Base-by-base conservation (phyloP, 2,113 vertebrate species). In the Myocastor coypus region DNA sequence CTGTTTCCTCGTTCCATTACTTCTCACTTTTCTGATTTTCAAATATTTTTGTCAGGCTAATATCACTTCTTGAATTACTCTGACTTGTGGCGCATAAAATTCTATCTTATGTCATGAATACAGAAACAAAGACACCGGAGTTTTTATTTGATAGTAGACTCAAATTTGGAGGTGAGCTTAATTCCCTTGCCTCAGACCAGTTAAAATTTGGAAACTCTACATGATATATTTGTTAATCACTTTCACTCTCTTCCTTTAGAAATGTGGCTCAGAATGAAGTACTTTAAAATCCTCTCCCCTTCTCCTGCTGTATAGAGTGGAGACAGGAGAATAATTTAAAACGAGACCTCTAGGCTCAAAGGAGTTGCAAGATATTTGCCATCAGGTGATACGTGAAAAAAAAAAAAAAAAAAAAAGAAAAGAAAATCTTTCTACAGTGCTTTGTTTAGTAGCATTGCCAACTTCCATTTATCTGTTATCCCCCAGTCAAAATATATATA, bases 81-180 rank as follows among this genome's bases (percentile, higher is more conserved):
- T 93, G 73, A 78, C 59, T 83, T 93, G 34, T 8, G n/a, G 3
- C 34, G 34, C 73, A 40, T 87, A 22, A 12, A 30, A 83, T 50
- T 92, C 83, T 86, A 0, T 22, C n/a, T 64, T 85, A 20, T 61
- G 24, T 80, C 91, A 64, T 26, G n/a, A 69, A 92, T 50, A 22
- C 14, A 86, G 28, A 96, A 22, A 59, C 24, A 40, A 32, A 10
- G 32, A 55, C 20, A 52, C 26, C 50, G 14, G 20, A 13, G 32
- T 87, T 87, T 91, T 92, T 69, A 86, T 55, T 64, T 86, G 83
- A 42, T 91, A 80, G 86, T 75, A 77, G 71, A 71, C 34, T 84
- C 52, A 61, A 84, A 87, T 40, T 3, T 28, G 11, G 30, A 57
- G 9, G 13, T 63, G 17, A 3, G 4, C 34, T 87, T 89, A 19